Base-by-base conservation (phyloP, 1,140 invertebrate species). In the Drosophila watanabei region DNA sequence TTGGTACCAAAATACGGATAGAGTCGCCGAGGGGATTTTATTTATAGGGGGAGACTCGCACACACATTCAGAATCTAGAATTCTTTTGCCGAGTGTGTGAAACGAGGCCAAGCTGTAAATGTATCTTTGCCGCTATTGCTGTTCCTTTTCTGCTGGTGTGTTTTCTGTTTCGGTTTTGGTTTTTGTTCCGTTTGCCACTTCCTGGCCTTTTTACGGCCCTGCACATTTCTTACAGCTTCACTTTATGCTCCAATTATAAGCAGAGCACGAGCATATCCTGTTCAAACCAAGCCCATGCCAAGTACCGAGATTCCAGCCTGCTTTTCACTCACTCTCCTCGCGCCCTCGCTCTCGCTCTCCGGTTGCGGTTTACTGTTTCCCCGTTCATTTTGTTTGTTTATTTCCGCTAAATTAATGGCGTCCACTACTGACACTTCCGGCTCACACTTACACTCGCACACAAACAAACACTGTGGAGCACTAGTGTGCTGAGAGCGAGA, bases 171-270 rank as follows among this genome's bases (percentile, higher is more conserved):
- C 81, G 78, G 78, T 59, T 63, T 73, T 57, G 61, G 65, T 58
- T 63, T 56, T 41, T 66, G 71, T 56, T 64, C 59, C 39, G 48
- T 51, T 51, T 72, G 46, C 57, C 66, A 60, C 57, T 80, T 81
- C 66, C 69, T 68, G 60, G 54, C 60, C 60, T 71, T 75, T 77
- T 86, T 86, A 85, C 71, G 79, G 81, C 75, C 78, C 49, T 68
- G 78, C 65, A 80, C 81, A 65, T 82, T 89, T 85, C 86, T 90
- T 90, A 82, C 77, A 81, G 80, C 69, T 72, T 82, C 82, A 69
- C 68, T 89, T 90, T 90, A 89, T 90, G 86, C 86, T 89, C 86
- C 86, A 89, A 89, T 90, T 89, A 89, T 90, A 86, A 90, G 71
- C 86, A 79, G 64, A 76, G 75, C 86, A 90, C 70, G 71, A 89